These are phyloP conservation scores for Listronotus oregonensis DNA, from an alignment of 1,140 invertebrate genomes.

Conservation along the genomic window DNA sequence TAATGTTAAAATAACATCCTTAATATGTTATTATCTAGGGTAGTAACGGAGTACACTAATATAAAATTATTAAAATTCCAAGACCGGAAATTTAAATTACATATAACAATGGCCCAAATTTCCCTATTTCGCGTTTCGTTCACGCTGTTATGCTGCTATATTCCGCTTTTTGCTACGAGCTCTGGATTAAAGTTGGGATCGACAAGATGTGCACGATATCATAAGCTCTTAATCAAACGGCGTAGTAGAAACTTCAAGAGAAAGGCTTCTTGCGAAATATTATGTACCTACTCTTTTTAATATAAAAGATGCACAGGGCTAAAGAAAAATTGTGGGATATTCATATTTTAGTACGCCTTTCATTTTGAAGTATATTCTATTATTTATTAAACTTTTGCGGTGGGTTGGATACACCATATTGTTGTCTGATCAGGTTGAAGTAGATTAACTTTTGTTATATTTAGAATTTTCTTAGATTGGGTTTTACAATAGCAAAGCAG, in stretches of 20 bases:
- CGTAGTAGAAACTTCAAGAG: conserved; percentile 4
- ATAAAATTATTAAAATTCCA: no score
- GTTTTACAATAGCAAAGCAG: no score
- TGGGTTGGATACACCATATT: neutral
- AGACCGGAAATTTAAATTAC: neutral
- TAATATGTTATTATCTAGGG: no score
- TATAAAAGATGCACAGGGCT: conserved; percentile 1
- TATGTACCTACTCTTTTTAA: conserved; percentile 5
- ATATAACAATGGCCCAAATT: neutral
- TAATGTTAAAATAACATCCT: no score
- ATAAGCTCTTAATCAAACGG: conserved; percentile 12
- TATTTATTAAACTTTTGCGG: neutral
- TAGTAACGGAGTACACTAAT: no score
- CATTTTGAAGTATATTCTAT: neutral
- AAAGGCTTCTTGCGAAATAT: neutral
- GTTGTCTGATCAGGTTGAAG: no score
- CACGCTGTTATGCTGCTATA: neutral
- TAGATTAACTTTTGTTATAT: no score
- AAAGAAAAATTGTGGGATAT: neutral
- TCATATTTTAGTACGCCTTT: neutral
- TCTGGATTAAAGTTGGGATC: conserved; percentile 8
- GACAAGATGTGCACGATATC: conserved; percentile 9
- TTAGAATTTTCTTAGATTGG: no score
- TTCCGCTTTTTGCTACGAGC: conserved; percentile 1
- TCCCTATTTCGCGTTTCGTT: conserved; percentile 1